Conservation (phyloP, 1,140 invertebrate genomes). For the Cyphomyrmex costatus region DNA sequence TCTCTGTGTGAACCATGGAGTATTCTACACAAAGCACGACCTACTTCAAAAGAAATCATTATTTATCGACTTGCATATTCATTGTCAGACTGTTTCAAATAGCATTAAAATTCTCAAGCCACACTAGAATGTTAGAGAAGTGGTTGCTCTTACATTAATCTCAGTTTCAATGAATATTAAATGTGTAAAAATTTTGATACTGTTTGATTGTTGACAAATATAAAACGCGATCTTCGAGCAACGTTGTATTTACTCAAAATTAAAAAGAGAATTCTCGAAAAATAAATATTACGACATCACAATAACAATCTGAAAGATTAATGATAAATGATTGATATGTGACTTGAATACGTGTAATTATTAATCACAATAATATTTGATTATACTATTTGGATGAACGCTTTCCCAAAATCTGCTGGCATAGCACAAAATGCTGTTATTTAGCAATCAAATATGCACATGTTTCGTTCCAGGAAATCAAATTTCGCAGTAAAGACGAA, state of each 20-base stretch:
- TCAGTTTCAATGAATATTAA: slow-evolving; percentile 2
- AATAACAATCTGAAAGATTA: not conserved
- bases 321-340: not conserved
- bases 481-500: slow-evolving; percentile 13
- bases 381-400: not conserved
- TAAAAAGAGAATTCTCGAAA: not conserved
- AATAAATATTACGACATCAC: not conserved
- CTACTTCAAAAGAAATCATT: slow-evolving; percentile 57
- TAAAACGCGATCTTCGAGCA: not conserved
- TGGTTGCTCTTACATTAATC: not conserved
- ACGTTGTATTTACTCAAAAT: not conserved
- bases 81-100: not conserved
- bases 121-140: not conserved
- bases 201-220: not conserved
- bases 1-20: slow-evolving; percentile 14
- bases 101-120: slow-evolving; percentile 22
- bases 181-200: not conserved
- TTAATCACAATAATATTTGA: slow-evolving; percentile 13
- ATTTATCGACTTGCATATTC: slow-evolving; percentile 26
- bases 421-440: slow-evolving; percentile 14
- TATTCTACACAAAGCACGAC: slow-evolving; percentile 50
- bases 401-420: not conserved
- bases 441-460: slow-evolving; percentile 42
- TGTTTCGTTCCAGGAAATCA: slow-evolving; percentile 45
- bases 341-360: not conserved